Evolutionary conservation across 2,113 vertebrate genomes (phyloP).

Genomic region (Oryzias woworae): DNA sequence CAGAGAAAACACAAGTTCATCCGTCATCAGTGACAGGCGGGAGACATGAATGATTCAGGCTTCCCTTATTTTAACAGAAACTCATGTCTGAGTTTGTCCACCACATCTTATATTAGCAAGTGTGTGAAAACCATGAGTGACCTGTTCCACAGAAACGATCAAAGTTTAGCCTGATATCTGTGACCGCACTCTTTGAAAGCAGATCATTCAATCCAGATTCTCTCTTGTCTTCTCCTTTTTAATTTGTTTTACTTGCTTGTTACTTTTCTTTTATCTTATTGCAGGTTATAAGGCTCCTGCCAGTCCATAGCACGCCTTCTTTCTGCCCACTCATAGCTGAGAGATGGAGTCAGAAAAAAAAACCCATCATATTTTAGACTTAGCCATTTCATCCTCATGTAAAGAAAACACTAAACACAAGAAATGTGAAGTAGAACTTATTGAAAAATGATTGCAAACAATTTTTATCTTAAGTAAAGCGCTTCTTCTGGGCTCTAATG

Average conservation of each 20-base stretch:
- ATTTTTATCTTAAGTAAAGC: no score
- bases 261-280: neutral
- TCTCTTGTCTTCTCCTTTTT: neutral
- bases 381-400: no score
- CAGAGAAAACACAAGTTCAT: conserved; percentile 60
- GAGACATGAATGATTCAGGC: neutral
- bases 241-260: neutral
- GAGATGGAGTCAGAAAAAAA: no score
- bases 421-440: no score
- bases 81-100: conserved; percentile 2
- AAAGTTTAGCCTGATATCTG: conserved; percentile 1
- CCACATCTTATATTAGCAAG: conserved; percentile 31
- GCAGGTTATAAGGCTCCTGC: neutral
- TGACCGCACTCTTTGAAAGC: neutral
- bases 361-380: no score
- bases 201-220: neutral
- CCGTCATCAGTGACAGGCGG: conserved; percentile 43
- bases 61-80: conserved; percentile 4
- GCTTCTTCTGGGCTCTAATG: no score
- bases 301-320: neutral
- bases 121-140: conserved; percentile 18
- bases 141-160: conserved; percentile 1
- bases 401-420: no score
- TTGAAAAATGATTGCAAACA: no score
- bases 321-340: no score